phyloP scores from a whole-genome alignment of 2,113 vertebrate genomes.

The Probosciger aterrimus region DNA sequence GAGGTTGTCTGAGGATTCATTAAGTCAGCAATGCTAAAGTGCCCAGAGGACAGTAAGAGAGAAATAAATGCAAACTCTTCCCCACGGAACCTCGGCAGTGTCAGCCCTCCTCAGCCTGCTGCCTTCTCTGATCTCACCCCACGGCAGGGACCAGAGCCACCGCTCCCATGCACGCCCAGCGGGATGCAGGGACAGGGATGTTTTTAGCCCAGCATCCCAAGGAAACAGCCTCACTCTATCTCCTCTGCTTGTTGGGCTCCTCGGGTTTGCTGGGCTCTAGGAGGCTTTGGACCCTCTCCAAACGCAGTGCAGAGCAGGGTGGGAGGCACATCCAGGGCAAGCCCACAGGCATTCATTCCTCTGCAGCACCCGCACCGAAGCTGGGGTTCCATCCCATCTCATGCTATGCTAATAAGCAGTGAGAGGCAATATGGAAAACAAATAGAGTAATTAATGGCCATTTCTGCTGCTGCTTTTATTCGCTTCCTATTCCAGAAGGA shows the following conservation, averaged over 20 bases:
- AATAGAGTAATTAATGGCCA: constrained; percentile 14
- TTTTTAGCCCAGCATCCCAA: background rate
- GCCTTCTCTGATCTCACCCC: accelerated
- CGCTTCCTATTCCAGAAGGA: background rate
- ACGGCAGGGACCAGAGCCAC: background rate
- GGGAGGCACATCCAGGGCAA: background rate
- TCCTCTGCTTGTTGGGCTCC: background rate
- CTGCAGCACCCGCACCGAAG: background rate
- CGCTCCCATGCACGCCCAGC: accelerated
- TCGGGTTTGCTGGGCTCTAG: background rate
- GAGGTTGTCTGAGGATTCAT: background rate
- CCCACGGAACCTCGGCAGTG: background rate
- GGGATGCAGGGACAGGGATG: accelerated
- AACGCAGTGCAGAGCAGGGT: accelerated
- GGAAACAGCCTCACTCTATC: accelerated
- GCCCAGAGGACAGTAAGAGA: background rate
- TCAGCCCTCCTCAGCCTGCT: background rate
- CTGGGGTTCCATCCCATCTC: background rate
- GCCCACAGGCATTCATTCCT: background rate
- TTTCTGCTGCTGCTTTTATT: background rate
- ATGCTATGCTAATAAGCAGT: background rate
- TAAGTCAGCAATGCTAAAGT: background rate
- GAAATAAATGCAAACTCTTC: background rate
- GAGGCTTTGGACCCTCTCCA: background rate
- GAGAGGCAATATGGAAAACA: background rate